Percentiles rank a stretch among this genome's conserved stretches.
Conservation (phyloP, 2,113 vertebrate species). For the Spermophilus dauricus region DNA sequence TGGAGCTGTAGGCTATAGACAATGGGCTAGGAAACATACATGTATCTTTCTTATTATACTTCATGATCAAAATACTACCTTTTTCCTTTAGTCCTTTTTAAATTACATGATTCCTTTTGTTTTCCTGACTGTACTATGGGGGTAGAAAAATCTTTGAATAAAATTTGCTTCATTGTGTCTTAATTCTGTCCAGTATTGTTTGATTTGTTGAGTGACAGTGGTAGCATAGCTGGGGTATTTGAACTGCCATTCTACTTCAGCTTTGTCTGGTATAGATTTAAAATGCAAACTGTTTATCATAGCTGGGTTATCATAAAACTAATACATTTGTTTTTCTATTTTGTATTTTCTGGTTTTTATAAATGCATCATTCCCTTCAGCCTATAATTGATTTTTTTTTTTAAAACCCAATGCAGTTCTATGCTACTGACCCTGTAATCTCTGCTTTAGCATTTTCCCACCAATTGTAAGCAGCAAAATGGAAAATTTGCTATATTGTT, state of each 20-base stretch:
- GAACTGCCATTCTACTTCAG: not conserved
- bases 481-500: conserved; percentile 69
- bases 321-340: not conserved
- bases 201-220: not conserved
- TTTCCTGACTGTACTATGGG: not conserved
- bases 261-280: not conserved
- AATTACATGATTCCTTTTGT: not conserved
- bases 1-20: not conserved
- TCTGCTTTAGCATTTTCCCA: not conserved
- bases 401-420: not conserved
- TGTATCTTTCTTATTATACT: not conserved
- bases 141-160: not conserved
- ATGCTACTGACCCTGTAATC: not conserved
- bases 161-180: not conserved
- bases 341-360: not conserved
- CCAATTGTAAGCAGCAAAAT: not conserved
- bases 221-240: not conserved
- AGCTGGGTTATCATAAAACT: not conserved
- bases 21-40: not conserved
- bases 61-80: not conserved
- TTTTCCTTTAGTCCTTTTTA: not conserved
- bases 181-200: not conserved
- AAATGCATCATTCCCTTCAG: not conserved
- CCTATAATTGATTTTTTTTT: not conserved
- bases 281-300: not conserved